A percentile compares a stretch with the other conserved stretches of the same genome.
Conservation (phyloP, 2,888 invertebrate species). For the Carterocephalus palaemon region DNA sequence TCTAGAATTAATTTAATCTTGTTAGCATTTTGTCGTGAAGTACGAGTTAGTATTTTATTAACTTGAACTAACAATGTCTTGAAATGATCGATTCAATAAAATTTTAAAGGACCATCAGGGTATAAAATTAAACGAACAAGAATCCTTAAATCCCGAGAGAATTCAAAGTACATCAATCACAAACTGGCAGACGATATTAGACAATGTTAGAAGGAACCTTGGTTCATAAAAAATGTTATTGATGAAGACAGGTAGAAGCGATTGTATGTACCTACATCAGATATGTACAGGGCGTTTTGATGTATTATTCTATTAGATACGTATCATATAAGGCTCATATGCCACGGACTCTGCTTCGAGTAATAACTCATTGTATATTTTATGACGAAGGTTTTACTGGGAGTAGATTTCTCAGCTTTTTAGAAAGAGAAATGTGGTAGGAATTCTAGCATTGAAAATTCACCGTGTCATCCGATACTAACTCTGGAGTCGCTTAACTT, state of each 20-base stretch:
- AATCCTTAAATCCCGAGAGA: conserved; percentile 42
- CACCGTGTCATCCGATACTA: conserved; percentile 3
- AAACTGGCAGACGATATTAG: conserved; percentile 50
- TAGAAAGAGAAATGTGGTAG: conserved; percentile 1
- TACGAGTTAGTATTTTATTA: too few species aligned
- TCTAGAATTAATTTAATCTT: too few species aligned
- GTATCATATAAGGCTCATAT: conserved; percentile 48
- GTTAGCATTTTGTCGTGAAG: too few species aligned
- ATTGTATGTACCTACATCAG: conserved; percentile 42
- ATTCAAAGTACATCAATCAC: conserved; percentile 70
- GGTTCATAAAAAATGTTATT: conserved; percentile 68
- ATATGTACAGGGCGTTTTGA: conserved; percentile 53
- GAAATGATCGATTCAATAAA: conserved; percentile 7
- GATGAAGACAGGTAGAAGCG: conserved; percentile 68
- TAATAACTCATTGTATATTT: conserved; percentile 37
- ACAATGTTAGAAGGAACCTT: conserved; percentile 55
- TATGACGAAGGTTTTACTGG: conserved; percentile 22
- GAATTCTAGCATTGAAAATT: conserved; percentile 1
- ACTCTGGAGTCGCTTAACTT: conserved; percentile 3
- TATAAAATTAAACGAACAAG: conserved; percentile 34
- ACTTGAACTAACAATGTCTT: too few species aligned
- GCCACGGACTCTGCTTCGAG: conserved; percentile 40
- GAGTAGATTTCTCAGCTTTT: conserved; percentile 3
- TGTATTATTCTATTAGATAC: conserved; percentile 58
- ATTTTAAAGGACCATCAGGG: neutral